phyloP scores from a whole-genome alignment of 2,888 invertebrate species.

The Phortica magna region DNA sequence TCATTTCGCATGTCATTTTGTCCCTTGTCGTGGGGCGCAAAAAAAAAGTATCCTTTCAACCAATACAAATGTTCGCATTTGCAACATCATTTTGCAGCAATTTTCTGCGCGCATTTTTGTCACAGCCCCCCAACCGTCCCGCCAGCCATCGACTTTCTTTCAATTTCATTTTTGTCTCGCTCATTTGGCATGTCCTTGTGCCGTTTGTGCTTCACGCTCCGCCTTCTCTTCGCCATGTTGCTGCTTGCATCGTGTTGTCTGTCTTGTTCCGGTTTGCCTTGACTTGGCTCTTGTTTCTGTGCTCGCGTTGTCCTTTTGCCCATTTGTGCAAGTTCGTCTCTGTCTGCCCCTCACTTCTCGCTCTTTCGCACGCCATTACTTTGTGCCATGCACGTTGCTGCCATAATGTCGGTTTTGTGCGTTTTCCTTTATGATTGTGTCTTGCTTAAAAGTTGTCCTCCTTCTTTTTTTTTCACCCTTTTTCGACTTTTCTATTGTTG shows the following conservation, averaged over 20 bases:
- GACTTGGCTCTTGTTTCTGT: background rate
- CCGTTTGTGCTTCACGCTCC: background rate
- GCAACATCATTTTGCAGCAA: slow-evolving; percentile 59
- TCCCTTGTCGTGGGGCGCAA: background rate
- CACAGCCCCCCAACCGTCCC: too few relatives aligned
- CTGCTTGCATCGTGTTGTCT: slow-evolving; percentile 19
- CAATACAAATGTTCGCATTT: slow-evolving; percentile 55
- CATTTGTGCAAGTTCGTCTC: background rate
- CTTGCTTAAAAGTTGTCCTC: slow-evolving; percentile 12
- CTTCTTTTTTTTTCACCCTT: slow-evolving; percentile 35
- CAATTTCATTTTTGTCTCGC: slow-evolving; percentile 13
- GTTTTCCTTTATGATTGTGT: slow-evolving; percentile 8
- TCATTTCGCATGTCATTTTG: background rate
- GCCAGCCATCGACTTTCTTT: too few relatives aligned
- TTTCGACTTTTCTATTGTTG: background rate
- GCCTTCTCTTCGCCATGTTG: slow-evolving; percentile 1
- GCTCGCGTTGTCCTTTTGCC: background rate
- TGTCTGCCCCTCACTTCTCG: background rate
- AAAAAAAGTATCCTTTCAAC: slow-evolving; percentile 29
- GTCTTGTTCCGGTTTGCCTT: background rate
- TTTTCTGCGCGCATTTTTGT: slow-evolving; percentile 49
- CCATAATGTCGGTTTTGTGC: background rate
- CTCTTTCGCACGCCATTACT: background rate
- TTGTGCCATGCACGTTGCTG: slow-evolving; percentile 1
- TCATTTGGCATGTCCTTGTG: slow-evolving; percentile 23